phyloP scores from a whole-genome alignment of 2,888 invertebrate species.

The Erebia ligea region DNA sequence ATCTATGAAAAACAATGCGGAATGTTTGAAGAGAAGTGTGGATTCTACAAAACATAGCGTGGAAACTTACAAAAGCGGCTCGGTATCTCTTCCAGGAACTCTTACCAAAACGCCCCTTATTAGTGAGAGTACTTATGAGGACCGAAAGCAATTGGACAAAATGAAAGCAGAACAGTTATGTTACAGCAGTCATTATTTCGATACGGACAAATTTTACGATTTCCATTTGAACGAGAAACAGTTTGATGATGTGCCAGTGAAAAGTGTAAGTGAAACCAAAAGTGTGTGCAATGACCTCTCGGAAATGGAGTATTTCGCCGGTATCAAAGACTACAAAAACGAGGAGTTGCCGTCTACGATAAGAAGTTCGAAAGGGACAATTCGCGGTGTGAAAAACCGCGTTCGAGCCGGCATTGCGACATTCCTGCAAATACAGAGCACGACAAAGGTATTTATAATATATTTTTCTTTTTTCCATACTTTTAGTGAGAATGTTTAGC shows the following conservation, averaged over 20 bases:
- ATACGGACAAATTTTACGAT: constrained; percentile 91
- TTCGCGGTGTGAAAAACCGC: constrained; percentile 96
- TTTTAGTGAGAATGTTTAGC: neutral
- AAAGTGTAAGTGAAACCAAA: constrained; percentile 74
- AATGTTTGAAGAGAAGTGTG: constrained; percentile 34
- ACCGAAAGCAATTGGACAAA: constrained; percentile 81
- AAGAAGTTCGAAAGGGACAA: constrained; percentile 95
- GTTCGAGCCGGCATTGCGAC: constrained; percentile 97
- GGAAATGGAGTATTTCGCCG: constrained; percentile 89
- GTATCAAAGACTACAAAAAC: constrained; percentile 88
- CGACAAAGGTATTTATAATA: constrained; percentile 86
- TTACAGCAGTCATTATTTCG: constrained; percentile 84
- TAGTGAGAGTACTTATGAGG: constrained; percentile 87
- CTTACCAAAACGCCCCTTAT: constrained; percentile 76
- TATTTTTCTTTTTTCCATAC: neutral
- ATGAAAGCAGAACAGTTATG: constrained; percentile 71
- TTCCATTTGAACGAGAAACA: constrained; percentile 91
- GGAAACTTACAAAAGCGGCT: constrained; percentile 56
- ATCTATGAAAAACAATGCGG: constrained; percentile 45
- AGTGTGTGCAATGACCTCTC: constrained; percentile 70
- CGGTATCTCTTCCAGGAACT: constrained; percentile 24
- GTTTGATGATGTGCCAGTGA: constrained; percentile 73
- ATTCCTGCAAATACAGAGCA: constrained; percentile 92
- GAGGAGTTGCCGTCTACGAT: constrained; percentile 89
- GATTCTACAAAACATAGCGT: too few relatives aligned